Evolutionary conservation across 2,888 invertebrate genomes (phyloP).

Genomic region (Torymus tubicola): DNA sequence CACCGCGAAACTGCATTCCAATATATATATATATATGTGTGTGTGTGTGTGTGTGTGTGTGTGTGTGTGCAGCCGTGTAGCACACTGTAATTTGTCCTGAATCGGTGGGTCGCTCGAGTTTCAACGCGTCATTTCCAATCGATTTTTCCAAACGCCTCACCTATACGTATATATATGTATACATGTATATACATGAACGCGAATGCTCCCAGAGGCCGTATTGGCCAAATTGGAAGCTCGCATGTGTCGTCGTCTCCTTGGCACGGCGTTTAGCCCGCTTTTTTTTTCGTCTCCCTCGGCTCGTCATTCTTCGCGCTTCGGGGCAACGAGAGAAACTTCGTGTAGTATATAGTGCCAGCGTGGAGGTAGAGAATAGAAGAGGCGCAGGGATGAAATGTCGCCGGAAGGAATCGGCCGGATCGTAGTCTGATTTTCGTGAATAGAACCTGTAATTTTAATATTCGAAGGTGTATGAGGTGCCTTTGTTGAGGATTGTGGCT

Average conservation of each 20-base stretch:
- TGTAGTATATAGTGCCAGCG: too few species aligned
- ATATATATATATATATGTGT: neutral
- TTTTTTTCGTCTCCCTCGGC: neutral
- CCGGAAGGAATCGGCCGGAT: neutral
- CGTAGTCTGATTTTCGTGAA: too few species aligned
- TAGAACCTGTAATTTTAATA: too few species aligned
- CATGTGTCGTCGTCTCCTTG: slow-evolving; percentile 4
- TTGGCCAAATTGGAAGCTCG: slow-evolving; percentile 18
- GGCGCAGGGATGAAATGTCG: neutral
- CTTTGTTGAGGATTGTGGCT: too few species aligned
- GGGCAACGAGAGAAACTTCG: too few species aligned
- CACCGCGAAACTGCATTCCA: slow-evolving; percentile 10
- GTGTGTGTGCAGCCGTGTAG: neutral
- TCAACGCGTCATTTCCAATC: slow-evolving; percentile 7
- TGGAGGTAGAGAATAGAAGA: too few species aligned
- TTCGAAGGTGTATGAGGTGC: too few species aligned
- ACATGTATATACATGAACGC: too few species aligned
- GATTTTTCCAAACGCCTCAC: neutral
- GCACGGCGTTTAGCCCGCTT: neutral
- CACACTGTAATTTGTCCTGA: slow-evolving; percentile 22
- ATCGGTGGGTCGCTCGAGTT: neutral
- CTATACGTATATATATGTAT: neutral
- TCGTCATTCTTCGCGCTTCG: slow-evolving; percentile 9
- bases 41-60: too few species aligned
- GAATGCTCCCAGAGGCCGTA: too few species aligned